Evolutionary conservation across 2,888 invertebrate species (phyloP).

Genomic region (Cepaea hortensis): DNA sequence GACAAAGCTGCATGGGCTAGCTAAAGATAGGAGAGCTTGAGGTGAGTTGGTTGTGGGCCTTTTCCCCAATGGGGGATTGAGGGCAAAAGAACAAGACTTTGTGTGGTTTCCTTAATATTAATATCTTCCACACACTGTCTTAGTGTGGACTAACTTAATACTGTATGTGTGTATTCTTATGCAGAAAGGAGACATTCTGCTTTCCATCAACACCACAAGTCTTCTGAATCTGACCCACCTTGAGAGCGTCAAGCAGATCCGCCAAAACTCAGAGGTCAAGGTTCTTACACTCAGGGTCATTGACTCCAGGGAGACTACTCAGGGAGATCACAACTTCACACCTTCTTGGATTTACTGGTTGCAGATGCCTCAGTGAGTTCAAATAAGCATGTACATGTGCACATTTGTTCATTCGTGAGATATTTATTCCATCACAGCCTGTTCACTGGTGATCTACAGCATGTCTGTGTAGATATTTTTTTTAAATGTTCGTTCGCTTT

Average conservation of each 20-base stretch:
- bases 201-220: slow-evolving; percentile 76
- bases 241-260: slow-evolving; percentile 77
- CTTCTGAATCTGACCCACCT: slow-evolving; percentile 77
- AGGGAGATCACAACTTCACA: slow-evolving; percentile 76
- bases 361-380: slow-evolving; percentile 75
- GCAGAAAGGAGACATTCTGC: slow-evolving; percentile 78
- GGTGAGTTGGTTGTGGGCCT: no score
- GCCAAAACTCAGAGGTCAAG: slow-evolving; percentile 73
- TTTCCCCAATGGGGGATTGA: no score
- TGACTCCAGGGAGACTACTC: slow-evolving; percentile 76
- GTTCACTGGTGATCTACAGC: no score
- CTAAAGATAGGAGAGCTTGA: no score
- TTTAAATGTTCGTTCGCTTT: no score
- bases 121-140: not conserved
- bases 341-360: slow-evolving; percentile 79
- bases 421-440: no score
- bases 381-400: no score
- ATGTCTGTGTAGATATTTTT: no score
- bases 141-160: not conserved
- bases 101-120: no score
- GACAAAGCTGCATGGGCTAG: no score
- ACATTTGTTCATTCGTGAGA: no score
- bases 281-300: slow-evolving; percentile 75
- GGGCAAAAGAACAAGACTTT: no score
- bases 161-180: slow-evolving; percentile 36